Percentiles rank a stretch among this genome's conserved stretches.
Evolutionary conservation across 2,888 invertebrate species (phyloP).

Genomic region (Erebia epiphron): DNA sequence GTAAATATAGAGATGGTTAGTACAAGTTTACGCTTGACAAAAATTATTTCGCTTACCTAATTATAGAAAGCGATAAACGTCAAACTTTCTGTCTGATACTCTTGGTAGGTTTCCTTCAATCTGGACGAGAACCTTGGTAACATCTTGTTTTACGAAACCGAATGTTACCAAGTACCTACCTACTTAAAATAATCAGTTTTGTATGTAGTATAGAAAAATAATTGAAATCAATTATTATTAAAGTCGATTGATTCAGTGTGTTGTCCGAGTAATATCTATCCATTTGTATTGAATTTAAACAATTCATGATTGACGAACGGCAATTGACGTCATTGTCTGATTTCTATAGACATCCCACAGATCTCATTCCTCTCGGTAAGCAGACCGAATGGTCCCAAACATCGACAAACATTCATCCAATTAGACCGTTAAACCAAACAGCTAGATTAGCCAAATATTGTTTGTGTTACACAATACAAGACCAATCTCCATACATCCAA

Average conservation of each 20-base stretch:
- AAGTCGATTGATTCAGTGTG: neutral
- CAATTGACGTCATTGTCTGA: constrained; percentile 24
- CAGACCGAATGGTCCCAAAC: constrained; percentile 49
- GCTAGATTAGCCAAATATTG: constrained; percentile 73
- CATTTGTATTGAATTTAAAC: constrained; percentile 20
- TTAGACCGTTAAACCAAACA: constrained; percentile 66
- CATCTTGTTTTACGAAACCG: no score
- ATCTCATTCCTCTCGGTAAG: constrained; percentile 43
- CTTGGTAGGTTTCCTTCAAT: no score
- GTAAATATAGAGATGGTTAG: neutral
- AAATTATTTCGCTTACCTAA: no score
- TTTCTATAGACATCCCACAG: constrained; percentile 34
- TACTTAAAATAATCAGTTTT: no score
- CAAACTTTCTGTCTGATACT: no score
- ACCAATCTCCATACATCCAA: constrained; percentile 66
- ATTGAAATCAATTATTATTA: constrained; percentile 10
- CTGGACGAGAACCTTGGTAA: no score
- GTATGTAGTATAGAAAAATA: no score
- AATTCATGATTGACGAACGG: constrained; percentile 29
- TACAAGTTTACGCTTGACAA: no score
- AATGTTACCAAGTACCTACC: no score
- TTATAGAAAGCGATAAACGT: no score
- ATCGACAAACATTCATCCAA: constrained; percentile 62
- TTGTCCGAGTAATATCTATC: constrained; percentile 10
- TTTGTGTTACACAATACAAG: constrained; percentile 67